A percentile compares a stretch with the other conserved stretches of the same genome.
These are phyloP conservation scores for Polymixis flavicincta DNA, from an alignment of 2,888 invertebrate species.

Conservation along the genomic window DNA sequence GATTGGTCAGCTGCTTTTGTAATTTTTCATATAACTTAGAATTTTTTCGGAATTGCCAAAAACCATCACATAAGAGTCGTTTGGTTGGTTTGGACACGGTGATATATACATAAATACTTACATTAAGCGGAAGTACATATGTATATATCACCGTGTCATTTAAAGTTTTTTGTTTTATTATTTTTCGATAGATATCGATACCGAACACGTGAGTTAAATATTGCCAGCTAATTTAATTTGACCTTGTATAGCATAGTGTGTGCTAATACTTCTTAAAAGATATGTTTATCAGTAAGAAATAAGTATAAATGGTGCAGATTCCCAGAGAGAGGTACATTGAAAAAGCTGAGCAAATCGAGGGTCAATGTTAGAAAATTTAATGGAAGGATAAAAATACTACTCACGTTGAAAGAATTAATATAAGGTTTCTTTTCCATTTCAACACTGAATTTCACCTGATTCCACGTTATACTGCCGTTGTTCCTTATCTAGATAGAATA, in stretches of 20 bases:
- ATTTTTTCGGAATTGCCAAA: no score
- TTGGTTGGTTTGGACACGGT: no score
- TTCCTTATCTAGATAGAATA: conserved; percentile 16
- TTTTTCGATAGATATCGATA: no score
- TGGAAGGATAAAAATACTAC: background rate
- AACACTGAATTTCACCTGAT: background rate
- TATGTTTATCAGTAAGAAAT: background rate
- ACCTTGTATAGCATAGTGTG: background rate
- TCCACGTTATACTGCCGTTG: conserved; percentile 20
- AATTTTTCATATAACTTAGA: no score
- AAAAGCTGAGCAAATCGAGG: background rate
- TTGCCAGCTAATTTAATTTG: no score
- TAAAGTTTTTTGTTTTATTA: no score
- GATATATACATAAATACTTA: no score
- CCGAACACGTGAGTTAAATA: no score
- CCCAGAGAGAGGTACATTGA: background rate
- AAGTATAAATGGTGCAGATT: background rate
- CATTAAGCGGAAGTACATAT: no score
- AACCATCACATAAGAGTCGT: no score
- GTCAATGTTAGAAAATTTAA: background rate
- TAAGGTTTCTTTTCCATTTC: background rate
- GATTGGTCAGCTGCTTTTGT: no score
- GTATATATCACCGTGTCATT: no score
- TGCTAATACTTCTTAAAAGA: background rate
- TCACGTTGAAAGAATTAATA: conserved; percentile 23